Base-by-base conservation (phyloP, 2,888 invertebrate genomes). In the Drosophila nigricruria region DNA sequence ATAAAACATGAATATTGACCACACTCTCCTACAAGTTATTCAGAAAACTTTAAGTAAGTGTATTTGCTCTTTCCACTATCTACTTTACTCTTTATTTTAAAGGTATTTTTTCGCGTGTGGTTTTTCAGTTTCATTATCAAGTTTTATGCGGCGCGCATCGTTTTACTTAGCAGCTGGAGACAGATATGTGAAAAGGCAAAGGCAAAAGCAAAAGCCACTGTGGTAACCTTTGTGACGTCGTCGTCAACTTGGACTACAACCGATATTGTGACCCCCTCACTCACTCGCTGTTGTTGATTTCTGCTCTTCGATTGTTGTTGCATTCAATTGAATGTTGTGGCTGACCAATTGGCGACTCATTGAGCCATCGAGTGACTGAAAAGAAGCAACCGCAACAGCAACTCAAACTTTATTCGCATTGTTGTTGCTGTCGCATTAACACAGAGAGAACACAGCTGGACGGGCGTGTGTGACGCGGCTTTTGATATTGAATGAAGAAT, bases 51-150 rank as follows among this genome's bases (percentile, higher is more conserved):
- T 34, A 3, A 5, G 36, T n/a, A 16, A 77, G 79, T 1, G 70
- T 57, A 77, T 66, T 42, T 12, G 16, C 1, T 16, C 0, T 53
- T 53, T 66, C 79, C 40, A 5, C 30, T 14, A 14, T 30, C 49
- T 30, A 1, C 32, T n/a, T 8, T 5, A 1, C 3, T 18, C 3
- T 53, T 43, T 30, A 23, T 36, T 68, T 47, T 60, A 61, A 38
- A 34, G 30, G 36, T 36, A 18, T 27, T 53, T 53, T 45, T 70
- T 66, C 61, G 61, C 66, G 25, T 79, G 76, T 45, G 40, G 52
- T 49, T 79, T 70, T 76, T 76, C 80, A 64, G 77, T 85, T 85
- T 85, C 82, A 77, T 82, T 83, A 83, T 83, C 88, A 85, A 70
- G 75, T 69, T 77, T 85, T 79, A 88, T 85, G 80, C 43, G 47